Base-by-base conservation (phyloP, 2,888 invertebrate species). In the Lysandra bellargus region DNA sequence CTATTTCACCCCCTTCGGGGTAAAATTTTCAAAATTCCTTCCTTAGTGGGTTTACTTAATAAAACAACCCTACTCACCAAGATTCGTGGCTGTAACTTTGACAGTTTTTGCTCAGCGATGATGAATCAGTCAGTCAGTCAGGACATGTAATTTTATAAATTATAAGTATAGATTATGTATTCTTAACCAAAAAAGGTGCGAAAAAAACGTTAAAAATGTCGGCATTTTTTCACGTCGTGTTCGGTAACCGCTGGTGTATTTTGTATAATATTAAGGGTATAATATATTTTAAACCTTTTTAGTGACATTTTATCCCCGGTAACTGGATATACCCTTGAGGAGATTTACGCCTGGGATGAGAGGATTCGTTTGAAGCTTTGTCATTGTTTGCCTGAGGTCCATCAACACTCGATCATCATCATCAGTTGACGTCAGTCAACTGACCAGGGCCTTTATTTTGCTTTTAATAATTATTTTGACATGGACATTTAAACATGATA, bases 311-410 rank as follows among this genome's bases (percentile, higher is more conserved):
- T 76, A 53, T 49, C 49, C 53, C 5, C 33, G 33, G 30, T 74
- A 49, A 75, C 76, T 53, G 30, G 49, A 53, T 53, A 53, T 53
- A 75, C 23, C 49, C 75, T 17, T 57, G 12, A 53, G 53, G 33
- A 53, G 49, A 17, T 30, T 76, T 33, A 33, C 76, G 30, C 57
- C 30, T 1, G 76, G 76, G 76, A 57, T 44, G 49, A 30, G 49
- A 49, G 75, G 12, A 23, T 49, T 30, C 23, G 12, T 49, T 75
- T 37, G 23, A 49, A 23, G 44, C 49, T 49, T 49, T 53, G 76
- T 37, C 76, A 76, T 76, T 76, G 76, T 76, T 76, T 57, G 76
- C 37, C 17, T 76, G 2, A 12, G 6, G 53, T 76, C 44, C 30
- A 76, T 49, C 72, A 37, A 61, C 61, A 61, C 12, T 23, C 0